Evolutionary conservation across 2,113 vertebrate species (phyloP), one percentile per base, ranked within the genome.

Genomic region (Syngnathus floridae): DNA sequence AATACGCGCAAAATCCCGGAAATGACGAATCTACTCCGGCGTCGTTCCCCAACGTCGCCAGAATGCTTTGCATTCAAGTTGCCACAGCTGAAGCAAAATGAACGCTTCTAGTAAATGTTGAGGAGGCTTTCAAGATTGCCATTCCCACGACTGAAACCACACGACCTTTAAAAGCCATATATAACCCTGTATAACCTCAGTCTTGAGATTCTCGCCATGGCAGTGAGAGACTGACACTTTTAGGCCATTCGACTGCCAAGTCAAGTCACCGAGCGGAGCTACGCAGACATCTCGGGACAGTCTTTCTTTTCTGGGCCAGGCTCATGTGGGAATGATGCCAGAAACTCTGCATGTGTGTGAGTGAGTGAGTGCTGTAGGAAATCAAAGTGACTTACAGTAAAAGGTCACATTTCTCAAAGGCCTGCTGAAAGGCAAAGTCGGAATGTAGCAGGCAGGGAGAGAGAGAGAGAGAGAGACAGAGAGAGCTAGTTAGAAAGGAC

Each of bases 171-270:
- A 16, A 46, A 14, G 4, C 43, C 43, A 46, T 46, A 46, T 46
- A 46, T 17, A 46, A 46, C 43, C 43, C 43, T 16, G 4, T 17
- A 16, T 46, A 16, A 46, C 43, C 14, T 46, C 14, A 17, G 43
- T 5, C 14, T 16, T 16, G 43, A 46, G 43, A 16, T 46, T 5
- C 43, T 46, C 16, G 14, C 43, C 43, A 5, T 46, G 43, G 13
- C 13, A 46, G 43, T 1, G 43, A 46, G 43, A 16, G 13, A 45
- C 43, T 4, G 43, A 46, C 14, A 14, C 13, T 46, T 46, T 46
- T 46, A 62, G 78, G 76, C 69, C 60, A 74, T 71, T 73, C 43
- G 38, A 70, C 72, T 84, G 78, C 82, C 76, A 84, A 73, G 73
- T 81, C 76, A 84, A 73, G 73, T 81, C 71, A 51, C 72, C 62